A percentile compares a stretch with the other conserved stretches of the same genome.
These are phyloP conservation scores for Dunckerocampus dactyliophorus DNA, from an alignment of 2,113 vertebrate species.

Conservation along the genomic window DNA sequence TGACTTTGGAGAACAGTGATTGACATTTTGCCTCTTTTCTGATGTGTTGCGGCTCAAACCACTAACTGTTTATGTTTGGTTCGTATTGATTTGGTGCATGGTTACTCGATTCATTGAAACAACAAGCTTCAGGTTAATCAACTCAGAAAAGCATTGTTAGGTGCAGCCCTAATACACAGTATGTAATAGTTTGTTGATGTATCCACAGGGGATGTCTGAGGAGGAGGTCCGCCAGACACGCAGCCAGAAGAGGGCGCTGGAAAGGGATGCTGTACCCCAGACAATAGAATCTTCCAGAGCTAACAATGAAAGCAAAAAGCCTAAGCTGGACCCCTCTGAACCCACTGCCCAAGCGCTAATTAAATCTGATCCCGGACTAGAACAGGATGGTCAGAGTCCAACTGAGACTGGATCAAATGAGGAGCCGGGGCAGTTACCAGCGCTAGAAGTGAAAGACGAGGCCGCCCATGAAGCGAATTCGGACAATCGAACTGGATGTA, in stretches of 20 bases:
- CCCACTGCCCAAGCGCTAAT: constrained; percentile 15
- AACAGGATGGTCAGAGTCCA: constrained; percentile 25
- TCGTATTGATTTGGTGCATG: no score
- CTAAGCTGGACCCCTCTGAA: constrained; percentile 74
- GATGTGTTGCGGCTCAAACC: no score
- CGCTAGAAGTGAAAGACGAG: constrained; percentile 41
- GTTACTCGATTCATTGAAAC: no score
- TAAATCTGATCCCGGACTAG: constrained; percentile 16
- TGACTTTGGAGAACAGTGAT: no score
- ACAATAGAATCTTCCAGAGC: constrained; percentile 68
- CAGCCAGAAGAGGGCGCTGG: constrained; percentile 91
- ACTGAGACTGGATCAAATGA: constrained; percentile 22
- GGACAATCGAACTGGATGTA: constrained; percentile 53
- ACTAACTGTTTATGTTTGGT: no score
- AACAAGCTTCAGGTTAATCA: no score
- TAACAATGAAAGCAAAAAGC: constrained; percentile 82
- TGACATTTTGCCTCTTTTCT: no score
- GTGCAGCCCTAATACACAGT: no score
- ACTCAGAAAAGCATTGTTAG: no score
- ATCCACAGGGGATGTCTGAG: constrained; percentile 82
- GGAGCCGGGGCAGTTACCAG: constrained; percentile 33
- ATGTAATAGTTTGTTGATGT: constrained; percentile 1
- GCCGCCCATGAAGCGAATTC: constrained; percentile 17
- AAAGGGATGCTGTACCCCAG: constrained; percentile 71
- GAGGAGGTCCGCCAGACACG: constrained; percentile 87